phyloP scores from a whole-genome alignment of 2,113 vertebrate species.

The Neogale vison region DNA sequence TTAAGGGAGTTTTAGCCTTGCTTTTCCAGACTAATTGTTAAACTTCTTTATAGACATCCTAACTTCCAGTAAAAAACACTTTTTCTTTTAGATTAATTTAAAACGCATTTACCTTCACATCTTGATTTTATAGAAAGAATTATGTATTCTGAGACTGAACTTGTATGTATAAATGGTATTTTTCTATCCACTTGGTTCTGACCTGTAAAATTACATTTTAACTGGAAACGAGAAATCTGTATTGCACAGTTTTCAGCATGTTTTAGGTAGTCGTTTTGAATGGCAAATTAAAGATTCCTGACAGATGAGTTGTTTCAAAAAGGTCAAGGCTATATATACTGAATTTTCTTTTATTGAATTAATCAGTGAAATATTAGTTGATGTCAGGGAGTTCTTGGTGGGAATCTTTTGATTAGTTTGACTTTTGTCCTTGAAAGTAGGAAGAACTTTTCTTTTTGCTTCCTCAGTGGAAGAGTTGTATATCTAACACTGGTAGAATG shows the following conservation, averaged over 20 bases:
- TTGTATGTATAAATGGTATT: slow-evolving; percentile 54
- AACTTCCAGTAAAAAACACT: slow-evolving; percentile 26
- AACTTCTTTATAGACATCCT: slow-evolving; percentile 15
- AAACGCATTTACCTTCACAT: slow-evolving; percentile 40
- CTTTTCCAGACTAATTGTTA: slow-evolving; percentile 54
- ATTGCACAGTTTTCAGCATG: slow-evolving; percentile 39
- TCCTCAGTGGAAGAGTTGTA: neutral
- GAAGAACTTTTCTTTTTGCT: slow-evolving; percentile 3
- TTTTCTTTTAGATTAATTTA: slow-evolving; percentile 54
- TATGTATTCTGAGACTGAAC: neutral
- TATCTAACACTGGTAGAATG: slow-evolving; percentile 37
- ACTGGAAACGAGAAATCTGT: slow-evolving; percentile 39
- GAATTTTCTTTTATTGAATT: slow-evolving; percentile 49
- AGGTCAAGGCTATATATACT: slow-evolving; percentile 6
- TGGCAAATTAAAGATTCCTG: neutral
- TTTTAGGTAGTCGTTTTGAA: slow-evolving; percentile 40
- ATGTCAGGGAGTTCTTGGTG: neutral
- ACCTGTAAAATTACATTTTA: slow-evolving; percentile 51
- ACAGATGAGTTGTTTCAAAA: neutral
- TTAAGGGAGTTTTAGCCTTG: slow-evolving; percentile 43
- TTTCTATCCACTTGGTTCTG: slow-evolving; percentile 59
- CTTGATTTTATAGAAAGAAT: slow-evolving; percentile 20
- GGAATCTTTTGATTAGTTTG: slow-evolving; percentile 54
- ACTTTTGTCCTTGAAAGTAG: slow-evolving; percentile 44
- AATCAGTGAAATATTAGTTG: slow-evolving; percentile 40